Evolutionary conservation across 2,888 invertebrate species (phyloP), one percentile per base, ranked within the genome.

Genomic region (Rotaria magnacalcarata): DNA sequence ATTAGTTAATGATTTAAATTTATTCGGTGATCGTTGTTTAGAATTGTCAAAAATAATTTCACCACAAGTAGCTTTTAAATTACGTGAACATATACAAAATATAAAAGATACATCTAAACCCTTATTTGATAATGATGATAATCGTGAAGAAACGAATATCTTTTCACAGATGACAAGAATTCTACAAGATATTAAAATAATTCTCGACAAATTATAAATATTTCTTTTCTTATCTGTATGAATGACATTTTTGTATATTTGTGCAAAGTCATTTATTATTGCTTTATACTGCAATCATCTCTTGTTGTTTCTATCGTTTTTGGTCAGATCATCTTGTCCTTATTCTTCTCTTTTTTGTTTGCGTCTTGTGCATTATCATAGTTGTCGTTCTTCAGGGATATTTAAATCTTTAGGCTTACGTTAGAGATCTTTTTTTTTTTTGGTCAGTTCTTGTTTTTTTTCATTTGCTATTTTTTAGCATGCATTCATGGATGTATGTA

Each of bases 41-140:
- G 43, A 80, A 80, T 47, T 80, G 43, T 47, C 41, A 24, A 67
- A 67, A 67, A 5, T 34, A 14, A 47, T 80, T 24, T 24, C 43
- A 24, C 75, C 75, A 80, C 75, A 80, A 80, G 47, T 80, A 14
- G 75, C 75, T n/a, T 80, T 80, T 80, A 41, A 47, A 43, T 24
- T 80, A 80, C 75, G 75, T 43, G 75, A 80, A 80, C 47, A 80
- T 47, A 47, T 80, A 24, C 75, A 80, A 80, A 41, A 80, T 47
- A 80, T 80, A 8, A 41, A 47, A 43, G 75, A 80, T 80, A 47
- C 24, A 80, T 41, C 75, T 7, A 80, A 41, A 80, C 75, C 41
- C 21, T 47, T 80, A 80, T 47, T 80, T 47, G 41, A 41, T 47
- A 80, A 41, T 80, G 75, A 43, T 80, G 47, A 41, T 24, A 80